Evolutionary conservation across 2,888 invertebrate species (phyloP).

Genomic region (Lasioglossum malachurum): DNA sequence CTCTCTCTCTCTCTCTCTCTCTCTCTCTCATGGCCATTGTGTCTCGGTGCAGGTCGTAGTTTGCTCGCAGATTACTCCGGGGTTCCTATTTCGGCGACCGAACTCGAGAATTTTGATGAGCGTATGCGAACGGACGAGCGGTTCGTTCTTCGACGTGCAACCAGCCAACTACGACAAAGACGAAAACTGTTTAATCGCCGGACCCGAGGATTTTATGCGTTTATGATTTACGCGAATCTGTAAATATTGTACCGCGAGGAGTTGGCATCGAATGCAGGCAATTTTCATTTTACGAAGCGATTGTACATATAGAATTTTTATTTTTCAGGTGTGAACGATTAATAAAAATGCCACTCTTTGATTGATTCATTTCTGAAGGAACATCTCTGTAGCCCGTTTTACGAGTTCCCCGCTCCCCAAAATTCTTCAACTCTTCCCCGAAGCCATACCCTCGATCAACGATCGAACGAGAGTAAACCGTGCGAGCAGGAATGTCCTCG

Average conservation of each 20-base stretch:
- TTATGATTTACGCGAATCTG: not conserved
- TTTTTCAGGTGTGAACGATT: too few relatives aligned
- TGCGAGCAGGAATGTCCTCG: not conserved
- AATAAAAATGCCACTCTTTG: too few relatives aligned
- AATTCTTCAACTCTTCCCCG: not conserved
- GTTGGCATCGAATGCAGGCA: too few relatives aligned
- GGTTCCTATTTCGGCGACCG: not conserved
- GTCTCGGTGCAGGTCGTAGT: conserved; percentile 9
- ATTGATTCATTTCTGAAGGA: too few relatives aligned
- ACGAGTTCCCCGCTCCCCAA: not conserved
- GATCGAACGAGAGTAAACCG: conserved; percentile 15
- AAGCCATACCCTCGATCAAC: not conserved
- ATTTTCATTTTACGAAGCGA: too few relatives aligned
- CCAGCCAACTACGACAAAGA: not conserved
- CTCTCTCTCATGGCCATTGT: not conserved
- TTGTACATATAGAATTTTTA: too few relatives aligned
- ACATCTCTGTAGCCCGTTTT: not conserved
- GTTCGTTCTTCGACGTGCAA: not conserved
- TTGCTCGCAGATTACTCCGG: conserved; percentile 5
- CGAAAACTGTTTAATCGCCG: not conserved
- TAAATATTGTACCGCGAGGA: not conserved
- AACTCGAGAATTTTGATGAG: conserved; percentile 3
- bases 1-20: too few relatives aligned
- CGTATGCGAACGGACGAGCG: not conserved
- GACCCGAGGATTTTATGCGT: not conserved